Base-by-base conservation (phyloP, 1,140 invertebrate genomes). In the Bradynema listronoti region DNA sequence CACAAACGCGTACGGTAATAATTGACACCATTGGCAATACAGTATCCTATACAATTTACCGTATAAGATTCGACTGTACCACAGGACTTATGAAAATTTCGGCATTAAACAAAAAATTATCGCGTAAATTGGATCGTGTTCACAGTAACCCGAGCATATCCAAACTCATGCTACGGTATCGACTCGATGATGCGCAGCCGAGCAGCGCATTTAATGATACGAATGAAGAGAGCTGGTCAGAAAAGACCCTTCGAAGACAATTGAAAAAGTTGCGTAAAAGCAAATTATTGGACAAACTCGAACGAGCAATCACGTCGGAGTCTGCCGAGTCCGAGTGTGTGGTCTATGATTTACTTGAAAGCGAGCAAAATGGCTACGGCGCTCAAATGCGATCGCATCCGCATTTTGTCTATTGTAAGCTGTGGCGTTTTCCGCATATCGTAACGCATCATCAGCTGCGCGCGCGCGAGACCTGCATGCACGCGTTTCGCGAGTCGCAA, bases 361-460 rank as follows among this genome's bases (percentile, higher is more conserved):
- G 61, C 9, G 64, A 69, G 32, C 9, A 27, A 11, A 53, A 49
- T 50, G 80, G 82, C n/a, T 82, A 80, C 14, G 81, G 83, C 61
- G 69, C 80, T 4, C 62, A 68, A 29, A 72, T 69, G 22, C 83
- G 83, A 68, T 79, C 79, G 11, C 65, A 84, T 42, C 83, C 83
- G 4, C 83, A 84, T 78, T 82, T 84, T 1, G 83, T 83, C 29
- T 84, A 83, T 68, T 84, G 83, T 61, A 77, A 83, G 27, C 32
- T 97, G 72, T 97, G 91, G 90, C 87, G 93, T 61, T 97, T 90
- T 90, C 91, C 91, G 34, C 90, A 96, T 81, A 82, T 97, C 45
- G 87, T 91, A 78, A 89, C 87, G 63, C 91, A 96, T 78, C 90
- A 95, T 84, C 91, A 96, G 83, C 80, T 96, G 56, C 86, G 88